Evolutionary conservation across 2,888 invertebrate genomes (phyloP).

Genomic region (Tanypteryx hageni): DNA sequence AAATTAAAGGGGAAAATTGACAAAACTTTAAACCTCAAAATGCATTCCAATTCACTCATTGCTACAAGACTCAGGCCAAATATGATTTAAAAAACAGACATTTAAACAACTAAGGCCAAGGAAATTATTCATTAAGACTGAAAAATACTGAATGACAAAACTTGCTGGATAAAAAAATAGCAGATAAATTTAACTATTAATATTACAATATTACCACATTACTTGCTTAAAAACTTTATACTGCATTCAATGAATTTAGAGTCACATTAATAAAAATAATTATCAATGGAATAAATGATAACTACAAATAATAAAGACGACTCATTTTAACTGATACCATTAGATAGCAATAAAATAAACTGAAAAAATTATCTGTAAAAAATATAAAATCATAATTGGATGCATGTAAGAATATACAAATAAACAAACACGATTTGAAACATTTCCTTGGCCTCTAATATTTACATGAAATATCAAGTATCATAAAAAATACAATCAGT

Average conservation of each 20-base stretch:
- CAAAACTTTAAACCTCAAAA: background rate
- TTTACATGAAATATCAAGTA: background rate
- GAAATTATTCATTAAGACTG: background rate
- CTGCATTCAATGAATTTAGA: no score
- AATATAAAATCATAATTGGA: no score
- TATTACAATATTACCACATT: no score
- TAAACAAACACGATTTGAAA: background rate
- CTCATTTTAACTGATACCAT: no score
- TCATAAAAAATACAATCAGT: background rate
- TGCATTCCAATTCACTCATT: constrained; percentile 44
- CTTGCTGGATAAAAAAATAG: no score
- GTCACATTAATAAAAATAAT: no score
- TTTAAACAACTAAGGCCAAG: background rate
- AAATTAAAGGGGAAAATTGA: background rate
- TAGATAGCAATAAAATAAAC: no score
- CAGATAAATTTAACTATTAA: no score
- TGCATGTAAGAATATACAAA: background rate
- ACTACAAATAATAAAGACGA: no score
- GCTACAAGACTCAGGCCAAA: background rate
- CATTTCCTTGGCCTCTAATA: constrained; percentile 9
- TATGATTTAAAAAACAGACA: background rate
- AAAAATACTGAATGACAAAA: background rate
- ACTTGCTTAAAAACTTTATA: no score
- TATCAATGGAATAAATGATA: no score
- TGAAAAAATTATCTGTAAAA: no score